Evolutionary conservation across 2,888 invertebrate species (phyloP), one percentile per base, ranked within the genome.

Genomic region (Cheilosia vernalis): DNA sequence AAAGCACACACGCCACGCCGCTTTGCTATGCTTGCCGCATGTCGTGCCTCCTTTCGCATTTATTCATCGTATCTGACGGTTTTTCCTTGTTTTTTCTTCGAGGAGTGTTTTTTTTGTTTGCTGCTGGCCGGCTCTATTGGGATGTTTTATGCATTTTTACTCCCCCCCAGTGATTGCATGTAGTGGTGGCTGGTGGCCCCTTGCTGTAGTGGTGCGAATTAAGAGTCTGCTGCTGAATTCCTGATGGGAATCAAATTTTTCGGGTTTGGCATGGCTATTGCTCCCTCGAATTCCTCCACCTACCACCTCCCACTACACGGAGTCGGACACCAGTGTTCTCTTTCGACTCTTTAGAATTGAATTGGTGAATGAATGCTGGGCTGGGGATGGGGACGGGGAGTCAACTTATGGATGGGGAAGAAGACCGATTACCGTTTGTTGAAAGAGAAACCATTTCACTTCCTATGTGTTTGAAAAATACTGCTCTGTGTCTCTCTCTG

Each of bases 401-500:
- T 7, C 21, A 2, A 7, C 37, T 27, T 27, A 37, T 13, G 56
- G 63, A 15, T 30, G 21, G n/a, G 37, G 66, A 66, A 40, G 63
- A 56, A 44, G 4, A 37, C 19, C 30, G 58, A 49, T 47, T 80
- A 84, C 74, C 64, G 74, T 66, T 80, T 33, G 58, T 24, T 58
- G 74, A 80, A 84, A 84, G 74, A 84, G 84, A 84, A 80, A 74
- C 19, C 30, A 66, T 64, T 80, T 80, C 51, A 84, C 84, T 84
- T 84, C 84, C 84, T 84, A 84, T 84, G 70, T 84, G 76, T 51
- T 66, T n/a, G 21, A 19, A 19, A 9, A 30, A 55, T 51, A 69
- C 51, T 49, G 37, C 33, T 17, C 17, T 40, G 27, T 27, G 27
- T 27, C 27, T 27, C 7, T 27, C 27, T 27, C 27, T 7, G 27